A percentile compares a stretch with the other conserved stretches of the same genome.
Evolutionary conservation across 53 echinoderm and acorn worm genomes (phyloP).

Genomic region (Paelopatides confundens): DNA sequence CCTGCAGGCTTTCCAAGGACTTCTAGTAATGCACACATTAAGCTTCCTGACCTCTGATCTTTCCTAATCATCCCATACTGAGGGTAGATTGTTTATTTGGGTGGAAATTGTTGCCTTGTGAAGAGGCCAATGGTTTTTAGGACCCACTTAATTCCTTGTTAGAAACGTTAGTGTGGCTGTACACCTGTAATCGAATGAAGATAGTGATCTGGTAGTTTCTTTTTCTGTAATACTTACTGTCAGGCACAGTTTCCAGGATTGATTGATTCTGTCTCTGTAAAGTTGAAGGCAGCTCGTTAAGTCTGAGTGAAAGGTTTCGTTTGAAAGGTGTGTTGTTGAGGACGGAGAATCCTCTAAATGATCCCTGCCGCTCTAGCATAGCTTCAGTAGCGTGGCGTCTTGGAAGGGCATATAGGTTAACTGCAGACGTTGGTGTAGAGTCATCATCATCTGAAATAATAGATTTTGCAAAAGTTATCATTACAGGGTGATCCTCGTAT

Average conservation of each 20-base stretch:
- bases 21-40: no score
- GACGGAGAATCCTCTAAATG: constrained; percentile 74
- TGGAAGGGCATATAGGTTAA: constrained; percentile 78
- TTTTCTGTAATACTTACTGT: constrained; percentile 71
- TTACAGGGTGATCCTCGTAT: no score
- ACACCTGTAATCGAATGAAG: no score
- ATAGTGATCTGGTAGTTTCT: no score
- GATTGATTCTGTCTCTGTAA: constrained; percentile 87
- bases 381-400: constrained; percentile 87
- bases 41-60: no score
- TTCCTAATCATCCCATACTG: no score
- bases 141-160: no score
- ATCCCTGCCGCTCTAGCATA: constrained; percentile 85
- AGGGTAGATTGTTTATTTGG: no score
- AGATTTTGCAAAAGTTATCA: not conserved
- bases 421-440: not conserved
- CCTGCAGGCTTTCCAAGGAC: no score
- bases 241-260: constrained; percentile 77
- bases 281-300: constrained; percentile 94
- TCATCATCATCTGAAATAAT: not conserved
- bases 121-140: no score
- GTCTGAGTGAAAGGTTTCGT: constrained; percentile 85
- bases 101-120: no score
- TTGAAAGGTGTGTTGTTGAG: constrained; percentile 90
- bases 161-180: no score